Conservation (phyloP, 2,888 invertebrate species). For the Vanessa cardui region DNA sequence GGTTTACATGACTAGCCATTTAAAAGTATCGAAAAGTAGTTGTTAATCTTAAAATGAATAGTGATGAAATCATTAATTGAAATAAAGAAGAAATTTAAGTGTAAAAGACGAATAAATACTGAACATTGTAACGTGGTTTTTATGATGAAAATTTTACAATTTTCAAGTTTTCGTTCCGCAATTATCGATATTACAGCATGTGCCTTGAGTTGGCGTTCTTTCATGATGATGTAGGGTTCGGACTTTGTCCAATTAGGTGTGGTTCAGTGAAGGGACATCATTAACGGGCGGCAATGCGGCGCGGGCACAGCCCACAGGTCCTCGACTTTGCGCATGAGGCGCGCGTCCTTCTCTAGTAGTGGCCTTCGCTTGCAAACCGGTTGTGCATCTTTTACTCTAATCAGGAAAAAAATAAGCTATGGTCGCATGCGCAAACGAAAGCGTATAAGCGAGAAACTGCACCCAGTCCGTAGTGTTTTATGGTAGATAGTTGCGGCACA, state of each 20-base stretch:
- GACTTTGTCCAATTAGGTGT: constrained; percentile 77
- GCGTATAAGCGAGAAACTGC: constrained; percentile 70
- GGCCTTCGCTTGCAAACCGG: constrained; percentile 78
- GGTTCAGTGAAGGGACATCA: constrained; percentile 74
- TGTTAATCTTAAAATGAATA: too few relatives aligned
- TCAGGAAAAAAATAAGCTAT: constrained; percentile 74
- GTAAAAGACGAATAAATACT: neutral
- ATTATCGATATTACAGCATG: constrained; percentile 60
- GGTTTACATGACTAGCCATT: constrained; percentile 41
- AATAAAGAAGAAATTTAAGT: too few relatives aligned
- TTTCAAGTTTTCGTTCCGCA: constrained; percentile 10
- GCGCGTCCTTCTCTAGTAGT: constrained; percentile 64
- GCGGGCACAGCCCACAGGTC: constrained; percentile 42
- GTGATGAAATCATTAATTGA: too few relatives aligned
- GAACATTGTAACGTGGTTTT: too few relatives aligned
- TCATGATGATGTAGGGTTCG: constrained; percentile 62
- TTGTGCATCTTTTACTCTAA: constrained; percentile 81
- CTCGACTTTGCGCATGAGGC: constrained; percentile 42
- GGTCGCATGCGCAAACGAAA: constrained; percentile 73
- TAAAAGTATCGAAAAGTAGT: too few relatives aligned
- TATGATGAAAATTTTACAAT: neutral
- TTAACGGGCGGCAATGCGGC: constrained; percentile 63
- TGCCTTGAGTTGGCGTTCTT: constrained; percentile 61
- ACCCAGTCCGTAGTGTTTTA: constrained; percentile 69
- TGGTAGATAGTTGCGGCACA: constrained; percentile 72